Evolutionary conservation across 2,888 invertebrate species (phyloP), one percentile per base, ranked within the genome.

Genomic region (Plebejus argus): DNA sequence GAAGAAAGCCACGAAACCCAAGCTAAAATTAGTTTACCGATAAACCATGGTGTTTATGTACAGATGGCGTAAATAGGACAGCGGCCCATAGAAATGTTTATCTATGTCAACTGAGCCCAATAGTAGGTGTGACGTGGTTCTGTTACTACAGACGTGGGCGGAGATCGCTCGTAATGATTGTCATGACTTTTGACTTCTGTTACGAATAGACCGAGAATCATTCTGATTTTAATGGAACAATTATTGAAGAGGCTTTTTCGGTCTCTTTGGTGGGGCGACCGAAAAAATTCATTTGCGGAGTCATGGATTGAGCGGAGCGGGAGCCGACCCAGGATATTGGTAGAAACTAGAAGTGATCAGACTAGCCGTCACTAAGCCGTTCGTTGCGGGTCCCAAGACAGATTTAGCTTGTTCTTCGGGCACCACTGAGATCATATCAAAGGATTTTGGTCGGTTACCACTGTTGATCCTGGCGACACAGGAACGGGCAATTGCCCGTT

Each of bases 31-130:
- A 74, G 49, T 20, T 10, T 10, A 6, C 20, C 71, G 12, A 71
- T 71, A 70, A 77, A 71, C 71, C 20, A 49, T 45, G n/a, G 53
- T 10, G 39, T 58, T 77, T 56, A 77, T 20, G 71, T 58, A 28
- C 72, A 77, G 77, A 71, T 71, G 77, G 53, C 39, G 71, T 77
- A 77, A 77, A 72, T 77, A 71, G 77, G 77, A 58, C 77, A 77
- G 71, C 70, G 70, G 53, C 71, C 56, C 39, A 71, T 71, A 77
- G 71, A 72, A 56, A 70, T 70, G 76, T 53, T 70, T 72, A 71
- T 28, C 76, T 70, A 53, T 53, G 76, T 77, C 70, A 71, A 56
- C 53, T 33, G 56, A 72, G 39, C 35, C 39, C 53, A 71, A 58
- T 71, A 56, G 71, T 77, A 71, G 77, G 77, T 71, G 77, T 74